Percentiles rank a stretch among this genome's conserved stretches.
Evolutionary conservation across 2,888 invertebrate genomes (phyloP).

Genomic region (Iselma pallidipennis): DNA sequence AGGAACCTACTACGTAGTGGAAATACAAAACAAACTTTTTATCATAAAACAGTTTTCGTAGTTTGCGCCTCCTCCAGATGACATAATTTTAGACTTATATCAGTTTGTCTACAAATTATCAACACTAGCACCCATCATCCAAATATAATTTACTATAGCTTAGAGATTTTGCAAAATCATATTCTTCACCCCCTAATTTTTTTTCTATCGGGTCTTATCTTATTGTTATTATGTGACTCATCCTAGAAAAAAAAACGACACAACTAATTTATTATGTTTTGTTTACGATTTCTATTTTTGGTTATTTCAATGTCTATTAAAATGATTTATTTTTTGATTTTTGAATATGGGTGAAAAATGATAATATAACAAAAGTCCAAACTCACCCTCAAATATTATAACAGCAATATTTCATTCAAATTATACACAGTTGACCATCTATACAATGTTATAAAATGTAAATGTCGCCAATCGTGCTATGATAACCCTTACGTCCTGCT

Average conservation of each 20-base stretch:
- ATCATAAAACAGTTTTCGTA: conserved; percentile 1
- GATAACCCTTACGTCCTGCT: conserved; percentile 50
- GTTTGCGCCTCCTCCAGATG: conserved; percentile 2
- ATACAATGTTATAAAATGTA: conserved; percentile 52
- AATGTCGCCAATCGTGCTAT: conserved; percentile 46
- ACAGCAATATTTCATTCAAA: conserved; percentile 48
- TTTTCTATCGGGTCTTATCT: neutral
- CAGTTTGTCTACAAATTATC: neutral
- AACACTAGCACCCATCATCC: neutral
- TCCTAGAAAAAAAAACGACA: neutral
- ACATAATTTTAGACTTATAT: conserved; percentile 4
- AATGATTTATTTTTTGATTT: conserved; percentile 21
- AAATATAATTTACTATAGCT: conserved; percentile 1
- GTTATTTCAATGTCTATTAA: neutral
- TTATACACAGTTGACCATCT: conserved; percentile 52
- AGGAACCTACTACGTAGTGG: conserved; percentile 3
- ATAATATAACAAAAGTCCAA: conserved; percentile 13
- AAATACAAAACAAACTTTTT: conserved; percentile 5
- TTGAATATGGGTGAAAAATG: conserved; percentile 20
- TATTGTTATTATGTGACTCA: neutral
- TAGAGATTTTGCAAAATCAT: conserved; percentile 1
- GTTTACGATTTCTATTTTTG: neutral
- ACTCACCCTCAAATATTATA: conserved; percentile 36
- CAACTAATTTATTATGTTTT: neutral
- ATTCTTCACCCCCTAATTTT: neutral